Conservation (phyloP, 2,888 invertebrate genomes). For the Zootermopsis nevadensis region DNA sequence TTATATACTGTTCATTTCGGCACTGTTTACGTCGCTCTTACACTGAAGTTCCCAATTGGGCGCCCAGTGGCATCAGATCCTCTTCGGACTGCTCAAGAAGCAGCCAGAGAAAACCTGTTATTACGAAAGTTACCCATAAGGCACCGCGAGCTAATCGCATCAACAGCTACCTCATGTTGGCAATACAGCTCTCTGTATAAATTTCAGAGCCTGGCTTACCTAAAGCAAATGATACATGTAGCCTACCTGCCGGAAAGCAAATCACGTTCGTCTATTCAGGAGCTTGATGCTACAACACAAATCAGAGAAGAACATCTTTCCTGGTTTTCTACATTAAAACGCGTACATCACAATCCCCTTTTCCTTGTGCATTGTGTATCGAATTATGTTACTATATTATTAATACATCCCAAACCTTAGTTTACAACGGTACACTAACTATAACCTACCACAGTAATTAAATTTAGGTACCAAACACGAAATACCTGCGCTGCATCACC, state of each 20-base stretch:
- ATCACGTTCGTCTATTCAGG: too few relatives aligned
- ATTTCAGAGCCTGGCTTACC: too few relatives aligned
- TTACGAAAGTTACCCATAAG: not conserved
- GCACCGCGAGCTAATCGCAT: not conserved
- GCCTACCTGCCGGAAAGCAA: too few relatives aligned
- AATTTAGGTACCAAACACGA: not conserved
- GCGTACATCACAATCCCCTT: not conserved
- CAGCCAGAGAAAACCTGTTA: not conserved
- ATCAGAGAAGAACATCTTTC: too few relatives aligned
- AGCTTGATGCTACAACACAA: too few relatives aligned
- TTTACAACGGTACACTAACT: not conserved
- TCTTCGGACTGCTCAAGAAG: not conserved
- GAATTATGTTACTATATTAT: not conserved
- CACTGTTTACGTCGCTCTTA: not conserved
- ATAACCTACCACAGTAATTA: not conserved
- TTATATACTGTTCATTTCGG: too few relatives aligned
- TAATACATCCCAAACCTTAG: not conserved
- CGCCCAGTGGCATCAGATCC: not conserved
- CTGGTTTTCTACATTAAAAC: too few relatives aligned
- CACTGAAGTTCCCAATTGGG: not conserved
- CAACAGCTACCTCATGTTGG: not conserved
- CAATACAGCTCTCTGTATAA: not conserved
- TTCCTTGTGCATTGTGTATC: not conserved
- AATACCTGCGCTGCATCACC: not conserved
- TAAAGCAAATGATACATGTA: too few relatives aligned